Evolutionary conservation across 1,140 invertebrate genomes (phyloP).

Genomic region (Batillaria attramentaria): DNA sequence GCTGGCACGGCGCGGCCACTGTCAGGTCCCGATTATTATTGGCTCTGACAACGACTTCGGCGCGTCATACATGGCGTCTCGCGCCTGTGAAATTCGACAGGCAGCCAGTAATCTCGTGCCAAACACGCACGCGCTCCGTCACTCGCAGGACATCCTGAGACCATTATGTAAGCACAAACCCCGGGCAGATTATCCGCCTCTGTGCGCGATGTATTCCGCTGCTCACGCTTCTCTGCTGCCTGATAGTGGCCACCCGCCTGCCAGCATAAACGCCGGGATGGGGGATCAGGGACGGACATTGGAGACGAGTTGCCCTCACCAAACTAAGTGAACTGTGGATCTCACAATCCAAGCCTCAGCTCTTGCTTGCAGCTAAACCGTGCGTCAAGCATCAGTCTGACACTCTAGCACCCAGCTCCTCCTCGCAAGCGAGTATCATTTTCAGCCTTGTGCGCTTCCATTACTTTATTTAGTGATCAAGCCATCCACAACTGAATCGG

Average conservation of each 20-base stretch:
- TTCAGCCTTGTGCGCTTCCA: too few species aligned
- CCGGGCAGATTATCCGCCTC: constrained; percentile 3
- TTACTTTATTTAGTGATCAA: too few species aligned
- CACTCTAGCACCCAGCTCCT: too few species aligned
- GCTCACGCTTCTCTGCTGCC: neutral
- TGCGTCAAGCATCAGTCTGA: too few species aligned
- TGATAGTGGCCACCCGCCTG: constrained; percentile 6
- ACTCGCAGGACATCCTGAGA: neutral
- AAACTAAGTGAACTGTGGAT: too few species aligned
- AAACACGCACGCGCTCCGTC: neutral
- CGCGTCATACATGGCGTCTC: constrained; percentile 9
- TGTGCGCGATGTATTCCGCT: neutral
- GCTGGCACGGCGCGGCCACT: too few species aligned
- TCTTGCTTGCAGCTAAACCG: too few species aligned
- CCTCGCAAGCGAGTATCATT: too few species aligned
- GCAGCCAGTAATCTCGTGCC: neutral
- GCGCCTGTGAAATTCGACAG: constrained; percentile 11
- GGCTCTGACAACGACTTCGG: neutral
- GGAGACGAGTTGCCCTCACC: too few species aligned
- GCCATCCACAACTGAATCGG: too few species aligned
- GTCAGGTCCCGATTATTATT: neutral
- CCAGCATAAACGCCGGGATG: constrained; percentile 5
- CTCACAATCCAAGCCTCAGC: too few species aligned
- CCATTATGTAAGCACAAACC: constrained; percentile 5
- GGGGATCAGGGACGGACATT: too few species aligned